Conservation (phyloP, 2,888 invertebrate genomes). For the Archaeoteleia sp. region DNA sequence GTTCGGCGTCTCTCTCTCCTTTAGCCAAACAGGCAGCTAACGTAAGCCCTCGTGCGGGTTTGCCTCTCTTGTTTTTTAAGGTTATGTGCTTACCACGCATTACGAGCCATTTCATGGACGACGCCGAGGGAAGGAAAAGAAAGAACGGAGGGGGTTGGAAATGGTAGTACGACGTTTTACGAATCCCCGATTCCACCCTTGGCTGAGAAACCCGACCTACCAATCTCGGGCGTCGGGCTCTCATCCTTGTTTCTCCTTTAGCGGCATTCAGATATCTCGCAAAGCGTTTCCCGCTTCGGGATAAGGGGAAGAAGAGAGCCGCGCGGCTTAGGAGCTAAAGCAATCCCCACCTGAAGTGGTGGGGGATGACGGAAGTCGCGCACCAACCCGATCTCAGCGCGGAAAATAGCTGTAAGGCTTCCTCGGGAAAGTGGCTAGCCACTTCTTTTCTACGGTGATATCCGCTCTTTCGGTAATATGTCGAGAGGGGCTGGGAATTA, state of each 20-base stretch:
- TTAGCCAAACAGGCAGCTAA: conserved; percentile 24
- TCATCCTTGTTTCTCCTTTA: conserved; percentile 40
- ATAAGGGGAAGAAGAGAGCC: conserved; percentile 6
- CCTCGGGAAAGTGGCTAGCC: conserved; percentile 53
- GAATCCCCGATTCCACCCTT: conserved; percentile 66
- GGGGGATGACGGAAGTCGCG: conserved; percentile 10
- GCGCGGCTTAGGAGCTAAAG: conserved; percentile 12
- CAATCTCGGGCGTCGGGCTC: conserved; percentile 26
- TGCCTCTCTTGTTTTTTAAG: conserved; percentile 68
- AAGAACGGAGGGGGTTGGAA: conserved; percentile 27
- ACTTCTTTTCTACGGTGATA: conserved; percentile 38
- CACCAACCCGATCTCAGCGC: conserved; percentile 27
- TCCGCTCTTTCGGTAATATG: conserved; percentile 31
- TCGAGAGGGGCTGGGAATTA: conserved; percentile 24
- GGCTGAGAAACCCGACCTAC: conserved; percentile 31
- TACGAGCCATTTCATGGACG: conserved; percentile 67
- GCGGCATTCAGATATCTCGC: conserved; percentile 35
- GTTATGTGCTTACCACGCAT: conserved; percentile 69
- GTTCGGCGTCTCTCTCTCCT: conserved; percentile 22
- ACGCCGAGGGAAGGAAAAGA: conserved; percentile 22
- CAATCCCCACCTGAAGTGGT: conserved; percentile 6
- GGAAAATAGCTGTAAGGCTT: conserved; percentile 54
- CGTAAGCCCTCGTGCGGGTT: conserved; percentile 51
- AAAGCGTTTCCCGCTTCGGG: conserved; percentile 17
- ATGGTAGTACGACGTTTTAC: conserved; percentile 63